Percentiles rank a stretch among this genome's conserved stretches.
Evolutionary conservation across 2,113 vertebrate genomes (phyloP).

Genomic region (Cebus imitator): DNA sequence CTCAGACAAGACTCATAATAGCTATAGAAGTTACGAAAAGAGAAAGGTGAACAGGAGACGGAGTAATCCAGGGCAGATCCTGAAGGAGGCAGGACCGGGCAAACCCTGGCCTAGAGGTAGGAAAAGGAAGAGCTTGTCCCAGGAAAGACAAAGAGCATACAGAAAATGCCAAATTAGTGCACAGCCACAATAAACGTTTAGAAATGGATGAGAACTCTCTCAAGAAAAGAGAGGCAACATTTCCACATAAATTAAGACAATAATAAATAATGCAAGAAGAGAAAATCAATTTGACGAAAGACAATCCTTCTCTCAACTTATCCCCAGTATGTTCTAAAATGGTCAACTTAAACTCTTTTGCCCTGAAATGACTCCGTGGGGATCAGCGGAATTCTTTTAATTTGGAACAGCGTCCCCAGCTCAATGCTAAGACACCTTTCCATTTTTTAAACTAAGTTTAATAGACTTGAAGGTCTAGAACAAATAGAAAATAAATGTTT

Average conservation of each 20-base stretch:
- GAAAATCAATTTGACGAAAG: conserved; percentile 51
- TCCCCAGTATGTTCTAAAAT: background rate
- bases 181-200: background rate
- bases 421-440: background rate
- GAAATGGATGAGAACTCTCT: background rate
- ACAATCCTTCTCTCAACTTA: conserved; percentile 41
- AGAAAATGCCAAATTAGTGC: conserved; percentile 1
- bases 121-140: background rate
- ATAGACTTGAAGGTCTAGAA: conserved; percentile 46
- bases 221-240: background rate
- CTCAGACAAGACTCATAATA: background rate
- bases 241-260: conserved; percentile 20
- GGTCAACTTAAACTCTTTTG: background rate
- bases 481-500: conserved; percentile 62
- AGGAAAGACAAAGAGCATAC: background rate
- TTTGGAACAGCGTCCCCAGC: background rate
- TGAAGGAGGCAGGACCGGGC: background rate
- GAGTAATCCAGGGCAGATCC: background rate
- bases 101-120: background rate
- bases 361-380: background rate
- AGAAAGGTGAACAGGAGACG: background rate
- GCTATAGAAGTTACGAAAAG: background rate
- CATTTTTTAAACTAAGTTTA: conserved; percentile 35
- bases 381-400: conserved; percentile 6
- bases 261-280: conserved; percentile 49